These are phyloP conservation scores for Campoletis sonorensis DNA, from an alignment of 1,140 invertebrate species.

Conservation along the genomic window DNA sequence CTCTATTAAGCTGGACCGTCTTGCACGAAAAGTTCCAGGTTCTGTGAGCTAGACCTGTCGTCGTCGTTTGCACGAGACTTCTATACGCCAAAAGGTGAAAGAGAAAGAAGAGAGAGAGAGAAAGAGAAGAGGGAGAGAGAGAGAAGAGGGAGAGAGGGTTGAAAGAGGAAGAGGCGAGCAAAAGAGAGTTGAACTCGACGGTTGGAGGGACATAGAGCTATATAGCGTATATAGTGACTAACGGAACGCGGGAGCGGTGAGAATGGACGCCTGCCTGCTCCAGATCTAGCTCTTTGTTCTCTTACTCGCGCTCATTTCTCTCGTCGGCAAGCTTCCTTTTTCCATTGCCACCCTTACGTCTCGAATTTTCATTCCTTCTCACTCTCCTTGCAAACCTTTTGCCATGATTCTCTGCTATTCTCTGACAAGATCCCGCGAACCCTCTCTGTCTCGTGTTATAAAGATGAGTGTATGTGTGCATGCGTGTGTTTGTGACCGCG, in stretches of 20 bases:
- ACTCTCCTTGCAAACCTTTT: constrained; percentile 33
- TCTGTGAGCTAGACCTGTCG: constrained; percentile 18
- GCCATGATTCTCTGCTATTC: constrained; percentile 30
- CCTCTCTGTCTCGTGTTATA: not conserved
- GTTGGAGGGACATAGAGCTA: constrained; percentile 17
- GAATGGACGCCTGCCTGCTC: constrained; percentile 46
- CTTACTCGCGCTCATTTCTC: constrained; percentile 35
- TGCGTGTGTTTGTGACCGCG: not conserved
- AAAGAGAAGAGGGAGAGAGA: not conserved
- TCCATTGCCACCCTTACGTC: constrained; percentile 8
- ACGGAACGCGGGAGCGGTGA: constrained; percentile 39
- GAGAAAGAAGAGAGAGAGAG: not conserved
- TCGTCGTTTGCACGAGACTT: constrained; percentile 25
- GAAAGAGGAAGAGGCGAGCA: not conserved
- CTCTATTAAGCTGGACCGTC: constrained; percentile 41
- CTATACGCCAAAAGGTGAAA: constrained; percentile 16
- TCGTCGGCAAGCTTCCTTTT: constrained; percentile 22
- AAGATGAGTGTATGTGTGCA: not conserved
- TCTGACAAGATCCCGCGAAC: constrained; percentile 5
- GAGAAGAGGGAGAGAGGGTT: not conserved
- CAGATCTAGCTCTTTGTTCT: constrained; percentile 46
- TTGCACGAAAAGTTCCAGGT: constrained; percentile 39
- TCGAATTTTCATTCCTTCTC: constrained; percentile 9
- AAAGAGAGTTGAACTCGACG: constrained; percentile 20
- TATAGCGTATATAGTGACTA: constrained; percentile 29